These are phyloP conservation scores for Atrichornis clamosus DNA, from an alignment of 2,113 vertebrate species.

Conservation along the genomic window DNA sequence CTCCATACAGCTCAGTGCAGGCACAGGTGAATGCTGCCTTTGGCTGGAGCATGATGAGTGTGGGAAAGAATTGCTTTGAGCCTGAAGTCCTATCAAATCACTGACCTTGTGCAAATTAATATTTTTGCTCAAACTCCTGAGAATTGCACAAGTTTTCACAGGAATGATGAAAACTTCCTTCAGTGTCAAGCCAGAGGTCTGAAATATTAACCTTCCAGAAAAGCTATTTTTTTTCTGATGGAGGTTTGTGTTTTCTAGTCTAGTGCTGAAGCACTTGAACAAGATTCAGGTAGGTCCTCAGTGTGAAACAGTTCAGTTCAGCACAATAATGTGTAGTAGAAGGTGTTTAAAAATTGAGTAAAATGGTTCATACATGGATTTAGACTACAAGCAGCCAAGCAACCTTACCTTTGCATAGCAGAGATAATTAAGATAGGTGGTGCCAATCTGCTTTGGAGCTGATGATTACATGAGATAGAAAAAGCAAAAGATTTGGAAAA, in stretches of 20 bases:
- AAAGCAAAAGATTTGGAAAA: neutral
- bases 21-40: neutral
- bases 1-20: neutral
- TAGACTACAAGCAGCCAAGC: neutral
- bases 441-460: neutral
- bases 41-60: neutral
- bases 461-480: neutral
- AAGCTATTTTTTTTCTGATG: neutral
- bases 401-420: neutral
- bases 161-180: neutral
- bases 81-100: neutral
- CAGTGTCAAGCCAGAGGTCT: neutral
- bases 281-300: neutral
- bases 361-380: neutral
- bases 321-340: neutral
- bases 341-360: neutral
- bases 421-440: neutral
- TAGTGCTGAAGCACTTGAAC: neutral
- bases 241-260: neutral
- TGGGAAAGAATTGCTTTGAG: neutral
- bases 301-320: neutral
- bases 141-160: neutral
- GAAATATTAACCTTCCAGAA: neutral
- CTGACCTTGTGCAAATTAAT: neutral
- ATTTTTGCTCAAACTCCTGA: neutral